A percentile compares a stretch with the other conserved stretches of the same genome.
Conservation (phyloP, 2,113 vertebrate genomes). For the Montifringilla adamsi region DNA sequence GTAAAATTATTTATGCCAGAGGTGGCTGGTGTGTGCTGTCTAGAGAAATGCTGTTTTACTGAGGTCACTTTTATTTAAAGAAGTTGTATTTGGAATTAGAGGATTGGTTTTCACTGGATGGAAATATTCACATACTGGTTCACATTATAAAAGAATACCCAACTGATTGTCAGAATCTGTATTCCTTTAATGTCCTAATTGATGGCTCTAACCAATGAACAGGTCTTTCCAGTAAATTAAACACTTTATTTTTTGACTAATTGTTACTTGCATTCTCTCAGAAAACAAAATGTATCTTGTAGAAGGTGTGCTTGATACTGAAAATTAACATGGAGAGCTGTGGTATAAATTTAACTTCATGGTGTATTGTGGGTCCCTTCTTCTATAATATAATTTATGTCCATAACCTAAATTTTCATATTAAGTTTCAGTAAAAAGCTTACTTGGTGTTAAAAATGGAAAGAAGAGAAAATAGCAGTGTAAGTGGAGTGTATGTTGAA, state of each 20-base stretch:
- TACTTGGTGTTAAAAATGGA: conserved; percentile 16
- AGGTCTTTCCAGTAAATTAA: background rate
- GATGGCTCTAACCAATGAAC: background rate
- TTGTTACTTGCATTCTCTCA: background rate
- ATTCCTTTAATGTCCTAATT: background rate
- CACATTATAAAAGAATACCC: background rate
- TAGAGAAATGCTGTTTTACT: background rate
- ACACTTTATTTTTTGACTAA: background rate
- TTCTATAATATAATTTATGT: background rate
- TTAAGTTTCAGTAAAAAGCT: conserved; percentile 8
- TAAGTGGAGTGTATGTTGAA: conserved; percentile 27
- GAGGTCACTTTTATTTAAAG: background rate
- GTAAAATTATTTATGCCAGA: background rate
- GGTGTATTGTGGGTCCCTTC: background rate
- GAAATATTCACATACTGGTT: background rate
- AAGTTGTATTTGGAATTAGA: background rate
- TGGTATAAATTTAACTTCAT: background rate
- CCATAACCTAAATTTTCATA: background rate
- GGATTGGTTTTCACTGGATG: background rate
- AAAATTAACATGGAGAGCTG: background rate
- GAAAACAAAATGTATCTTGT: background rate
- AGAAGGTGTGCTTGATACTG: background rate
- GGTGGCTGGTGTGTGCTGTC: background rate
- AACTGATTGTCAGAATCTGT: background rate
- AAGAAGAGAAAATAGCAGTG: background rate